phyloP scores from a whole-genome alignment of 2,888 invertebrate genomes.

The Rhingia rostrata region DNA sequence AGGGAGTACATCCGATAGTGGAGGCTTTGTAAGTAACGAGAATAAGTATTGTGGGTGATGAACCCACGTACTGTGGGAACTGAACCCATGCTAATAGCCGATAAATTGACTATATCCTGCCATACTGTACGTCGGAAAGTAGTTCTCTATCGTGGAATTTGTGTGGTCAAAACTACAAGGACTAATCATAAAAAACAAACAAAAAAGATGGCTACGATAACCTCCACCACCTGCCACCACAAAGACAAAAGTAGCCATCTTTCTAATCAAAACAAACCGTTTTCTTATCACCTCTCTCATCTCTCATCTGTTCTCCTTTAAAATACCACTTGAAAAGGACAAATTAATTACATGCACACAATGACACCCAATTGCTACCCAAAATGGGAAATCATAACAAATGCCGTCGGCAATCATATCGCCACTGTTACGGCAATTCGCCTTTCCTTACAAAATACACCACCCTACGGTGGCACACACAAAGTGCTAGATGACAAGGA shows the following conservation, averaged over 20 bases:
- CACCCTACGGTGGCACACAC: conserved; percentile 12
- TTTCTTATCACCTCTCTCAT: not conserved
- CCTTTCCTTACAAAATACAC: not conserved
- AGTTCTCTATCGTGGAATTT: too few species aligned
- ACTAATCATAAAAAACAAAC: not conserved
- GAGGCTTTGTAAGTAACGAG: too few species aligned
- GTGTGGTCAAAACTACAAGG: too few species aligned
- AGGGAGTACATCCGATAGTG: too few species aligned
- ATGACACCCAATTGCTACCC: conserved; percentile 30
- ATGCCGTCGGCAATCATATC: conserved; percentile 33
- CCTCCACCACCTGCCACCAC: not conserved
- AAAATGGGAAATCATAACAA: conserved; percentile 4
- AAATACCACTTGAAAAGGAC: conserved; percentile 42
- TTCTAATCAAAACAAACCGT: not conserved
- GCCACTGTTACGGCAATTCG: not conserved
- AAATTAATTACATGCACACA: conserved; percentile 47
- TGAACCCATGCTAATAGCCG: too few species aligned
- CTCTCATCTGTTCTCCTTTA: not conserved
- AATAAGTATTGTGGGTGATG: too few species aligned
- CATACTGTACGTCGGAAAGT: too few species aligned
- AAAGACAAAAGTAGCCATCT: not conserved
- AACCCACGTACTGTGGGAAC: too few species aligned
- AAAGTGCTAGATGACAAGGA: conserved; percentile 40
- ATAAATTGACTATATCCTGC: too few species aligned
- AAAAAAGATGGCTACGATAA: not conserved